Conservation (phyloP, 2,113 vertebrate genomes). For the Oncorhynchus kisutch region DNA sequence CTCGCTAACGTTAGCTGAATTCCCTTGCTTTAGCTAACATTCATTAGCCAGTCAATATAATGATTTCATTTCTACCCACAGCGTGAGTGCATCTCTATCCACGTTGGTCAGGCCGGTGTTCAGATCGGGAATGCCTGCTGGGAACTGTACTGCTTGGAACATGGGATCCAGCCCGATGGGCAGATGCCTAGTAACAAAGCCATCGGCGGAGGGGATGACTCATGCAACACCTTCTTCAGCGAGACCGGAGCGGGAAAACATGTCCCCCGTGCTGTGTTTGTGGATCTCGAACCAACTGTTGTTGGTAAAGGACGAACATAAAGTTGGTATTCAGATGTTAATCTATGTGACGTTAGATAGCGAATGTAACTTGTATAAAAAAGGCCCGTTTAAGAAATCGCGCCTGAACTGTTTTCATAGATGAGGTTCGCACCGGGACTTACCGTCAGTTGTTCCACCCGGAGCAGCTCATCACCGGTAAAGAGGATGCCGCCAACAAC, state of each 20-base stretch:
- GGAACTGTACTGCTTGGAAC: slow-evolving; percentile 28
- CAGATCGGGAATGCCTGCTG: slow-evolving; percentile 33
- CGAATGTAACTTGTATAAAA: no score
- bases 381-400: background rate
- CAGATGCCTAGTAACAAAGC: slow-evolving; percentile 36
- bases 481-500: slow-evolving; percentile 40
- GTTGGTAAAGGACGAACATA: slow-evolving; percentile 18
- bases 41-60: background rate
- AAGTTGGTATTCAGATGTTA: background rate
- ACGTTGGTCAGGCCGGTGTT: slow-evolving; percentile 30
- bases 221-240: slow-evolving; percentile 31
- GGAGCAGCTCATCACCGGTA: slow-evolving; percentile 10
- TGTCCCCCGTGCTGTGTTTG: slow-evolving; percentile 31
- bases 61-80: background rate
- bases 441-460: slow-evolving; percentile 35
- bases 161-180: slow-evolving; percentile 34
- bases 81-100: slow-evolving; percentile 39
- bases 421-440: slow-evolving; percentile 35
- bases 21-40: background rate
- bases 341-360: background rate
- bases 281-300: slow-evolving; percentile 35
- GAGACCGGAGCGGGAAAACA: slow-evolving; percentile 38
- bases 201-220: slow-evolving; percentile 30
- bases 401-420: slow-evolving; percentile 1
- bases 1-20: background rate